A percentile compares a stretch with the other conserved stretches of the same genome.
These are phyloP conservation scores for Collichthys lucidus DNA, from an alignment of 2,113 vertebrate genomes.

Conservation along the genomic window DNA sequence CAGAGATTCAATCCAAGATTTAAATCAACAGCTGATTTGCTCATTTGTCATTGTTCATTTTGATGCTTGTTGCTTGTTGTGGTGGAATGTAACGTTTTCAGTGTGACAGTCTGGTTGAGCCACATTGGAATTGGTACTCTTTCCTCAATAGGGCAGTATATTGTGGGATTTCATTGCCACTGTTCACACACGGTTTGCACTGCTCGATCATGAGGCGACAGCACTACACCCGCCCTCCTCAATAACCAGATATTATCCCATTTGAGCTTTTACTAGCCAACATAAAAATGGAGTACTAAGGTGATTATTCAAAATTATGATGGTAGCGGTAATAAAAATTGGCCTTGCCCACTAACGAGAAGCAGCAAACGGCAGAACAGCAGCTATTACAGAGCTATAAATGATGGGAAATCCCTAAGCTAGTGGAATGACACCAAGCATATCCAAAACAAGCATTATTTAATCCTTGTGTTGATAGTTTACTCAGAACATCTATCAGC, in stretches of 20 bases:
- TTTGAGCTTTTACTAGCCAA: slow-evolving; percentile 71
- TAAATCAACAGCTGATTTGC: slow-evolving; percentile 36
- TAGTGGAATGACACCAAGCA: slow-evolving; percentile 38
- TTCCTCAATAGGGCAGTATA: background rate
- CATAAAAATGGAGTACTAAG: slow-evolving; percentile 67
- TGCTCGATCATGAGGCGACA: slow-evolving; percentile 24
- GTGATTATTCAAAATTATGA: slow-evolving; percentile 69
- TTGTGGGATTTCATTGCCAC: background rate
- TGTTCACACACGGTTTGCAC: slow-evolving; percentile 21
- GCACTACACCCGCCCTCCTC: slow-evolving; percentile 16
- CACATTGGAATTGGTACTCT: background rate
- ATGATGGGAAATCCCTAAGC: slow-evolving; percentile 38
- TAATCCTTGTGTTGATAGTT: slow-evolving; percentile 35
- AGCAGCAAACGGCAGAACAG: slow-evolving; percentile 22
- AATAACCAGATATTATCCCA: slow-evolving; percentile 62
- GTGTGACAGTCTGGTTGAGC: background rate
- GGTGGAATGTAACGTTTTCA: slow-evolving; percentile 2
- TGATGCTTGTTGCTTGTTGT: background rate
- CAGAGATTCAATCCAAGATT: background rate
- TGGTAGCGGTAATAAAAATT: slow-evolving; percentile 58
- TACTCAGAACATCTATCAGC: slow-evolving; percentile 45
- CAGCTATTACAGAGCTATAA: slow-evolving; percentile 41
- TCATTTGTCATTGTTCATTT: slow-evolving; percentile 10
- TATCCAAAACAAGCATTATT: slow-evolving; percentile 45
- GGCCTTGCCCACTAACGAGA: slow-evolving; percentile 52